Percentiles rank a stretch among this genome's conserved stretches.
Evolutionary conservation across 37 sponge, comb jelly and placozoan species (phyloP).

Genomic region (Halisarca cf. caerulea): DNA sequence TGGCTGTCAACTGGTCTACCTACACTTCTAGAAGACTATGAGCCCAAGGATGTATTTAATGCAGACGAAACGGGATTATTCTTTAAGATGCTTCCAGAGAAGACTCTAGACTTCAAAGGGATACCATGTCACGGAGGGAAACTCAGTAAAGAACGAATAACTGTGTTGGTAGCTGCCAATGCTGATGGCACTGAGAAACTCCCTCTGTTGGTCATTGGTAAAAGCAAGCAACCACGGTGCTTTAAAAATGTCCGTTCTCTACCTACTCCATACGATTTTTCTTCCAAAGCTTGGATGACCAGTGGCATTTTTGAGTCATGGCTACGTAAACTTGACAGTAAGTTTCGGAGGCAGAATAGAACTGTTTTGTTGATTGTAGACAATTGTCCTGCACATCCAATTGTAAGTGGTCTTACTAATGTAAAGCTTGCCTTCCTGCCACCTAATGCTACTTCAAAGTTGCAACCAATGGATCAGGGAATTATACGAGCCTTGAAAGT

Average conservation of each 20-base stretch:
- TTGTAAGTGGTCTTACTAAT: no score
- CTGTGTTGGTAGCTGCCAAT: slow-evolving; percentile 1
- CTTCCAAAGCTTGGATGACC: neutral
- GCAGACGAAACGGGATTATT: neutral
- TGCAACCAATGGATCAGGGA: no score
- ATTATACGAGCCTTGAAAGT: no score
- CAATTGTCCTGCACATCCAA: neutral
- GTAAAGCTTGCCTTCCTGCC: no score
- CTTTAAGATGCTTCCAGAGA: neutral
- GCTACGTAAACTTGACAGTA: neutral
- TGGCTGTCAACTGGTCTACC: neutral
- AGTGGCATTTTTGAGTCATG: neutral
- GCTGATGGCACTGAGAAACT: neutral
- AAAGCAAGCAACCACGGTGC: neutral
- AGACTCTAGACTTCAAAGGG: slow-evolving; percentile 22
- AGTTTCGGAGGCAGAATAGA: neutral
- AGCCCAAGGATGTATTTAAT: neutral
- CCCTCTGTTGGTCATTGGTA: slow-evolving; percentile 29
- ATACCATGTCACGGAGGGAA: slow-evolving; percentile 14
- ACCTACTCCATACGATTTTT: neutral
- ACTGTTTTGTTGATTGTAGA: neutral
- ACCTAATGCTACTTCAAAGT: no score
- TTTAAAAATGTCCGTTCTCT: neutral
- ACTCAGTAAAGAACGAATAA: neutral
- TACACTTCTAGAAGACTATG: neutral